Evolutionary conservation across 2,888 invertebrate genomes (phyloP).

Genomic region (Hipparchia sbordonii): DNA sequence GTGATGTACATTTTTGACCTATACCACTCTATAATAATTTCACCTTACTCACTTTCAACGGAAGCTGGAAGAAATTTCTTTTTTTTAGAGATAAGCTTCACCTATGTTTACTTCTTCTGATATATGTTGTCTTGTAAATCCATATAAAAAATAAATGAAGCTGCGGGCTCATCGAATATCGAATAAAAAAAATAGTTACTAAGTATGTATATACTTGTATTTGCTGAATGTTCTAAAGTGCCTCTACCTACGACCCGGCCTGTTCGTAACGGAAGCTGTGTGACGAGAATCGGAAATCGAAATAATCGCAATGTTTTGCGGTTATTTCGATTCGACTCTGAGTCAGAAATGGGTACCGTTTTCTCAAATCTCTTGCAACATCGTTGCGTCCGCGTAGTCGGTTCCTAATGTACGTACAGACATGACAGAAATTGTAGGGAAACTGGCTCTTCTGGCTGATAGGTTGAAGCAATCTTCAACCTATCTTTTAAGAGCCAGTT

Average conservation of each 20-base stretch:
- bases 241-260: slow-evolving; percentile 55
- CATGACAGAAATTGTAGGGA: background rate
- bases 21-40: no score
- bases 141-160: no score
- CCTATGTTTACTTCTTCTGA: no score
- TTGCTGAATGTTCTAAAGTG: slow-evolving; percentile 27
- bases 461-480: no score
- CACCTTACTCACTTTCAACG: no score
- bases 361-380: slow-evolving; percentile 63
- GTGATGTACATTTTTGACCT: no score
- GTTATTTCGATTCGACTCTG: slow-evolving; percentile 73
- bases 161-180: no score
- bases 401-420: background rate
- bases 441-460: no score
- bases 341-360: slow-evolving; percentile 62
- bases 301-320: slow-evolving; percentile 74
- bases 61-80: no score
- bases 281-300: slow-evolving; percentile 76
- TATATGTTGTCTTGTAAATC: no score
- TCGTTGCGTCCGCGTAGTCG: background rate
- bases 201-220: slow-evolving; percentile 32
- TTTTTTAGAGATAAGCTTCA: no score
- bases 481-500: no score
- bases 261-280: slow-evolving; percentile 68
- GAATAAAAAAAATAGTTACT: background rate